Base-by-base conservation (phyloP, 2,888 invertebrate species). In the Hemistola chrysoprasaria region DNA sequence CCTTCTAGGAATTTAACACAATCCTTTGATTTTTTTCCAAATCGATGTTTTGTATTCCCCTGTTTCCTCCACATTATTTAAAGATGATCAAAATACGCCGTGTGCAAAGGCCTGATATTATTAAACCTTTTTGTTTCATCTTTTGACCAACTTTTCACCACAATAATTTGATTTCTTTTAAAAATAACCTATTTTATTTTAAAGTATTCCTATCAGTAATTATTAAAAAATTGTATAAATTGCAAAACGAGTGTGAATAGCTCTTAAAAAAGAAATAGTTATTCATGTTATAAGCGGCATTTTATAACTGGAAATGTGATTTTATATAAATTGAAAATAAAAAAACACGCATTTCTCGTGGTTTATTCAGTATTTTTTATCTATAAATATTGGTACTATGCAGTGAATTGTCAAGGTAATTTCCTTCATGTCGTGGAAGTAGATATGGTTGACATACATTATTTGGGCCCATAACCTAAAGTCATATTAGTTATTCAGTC, bases 321-420 rank as follows among this genome's bases (percentile, higher is more conserved):
- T 77, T 73, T 76, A 65, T 74, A 74, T 70, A 72, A 72, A 76
- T 72, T 62, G 51, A 70, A 22, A 35, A 68, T 71, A 72, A 76
- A 71, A 67, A 71, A 67, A 67, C 40, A 36, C 35, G 41, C 41
- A 47, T 47, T 46, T 43, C 30, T 36, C 53, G 47, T 40, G 62
- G n/a, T 62, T 63, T 49, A 48, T 45, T 49, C 22, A 20, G 8
- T 36, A 40, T 44, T 45, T 46, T 23, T n/a, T 10, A 24, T 21
- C 10, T 28, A 2, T 23, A 28, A 2, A 5, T 3, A 23, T 24
- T 20, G 4, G n/a, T 22, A 2, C 5, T 16, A 4, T 16, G 16
- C 16, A 3, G 16, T 16, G 4, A 1, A 11, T 31, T 9, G n/a
- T 8, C 3, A 43, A 51, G 48, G 46, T 52, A 49, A 30, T 47